Evolutionary conservation across 2,888 invertebrate species (phyloP), one percentile per base, ranked within the genome.

Genomic region (Protophormia terraenovae): DNA sequence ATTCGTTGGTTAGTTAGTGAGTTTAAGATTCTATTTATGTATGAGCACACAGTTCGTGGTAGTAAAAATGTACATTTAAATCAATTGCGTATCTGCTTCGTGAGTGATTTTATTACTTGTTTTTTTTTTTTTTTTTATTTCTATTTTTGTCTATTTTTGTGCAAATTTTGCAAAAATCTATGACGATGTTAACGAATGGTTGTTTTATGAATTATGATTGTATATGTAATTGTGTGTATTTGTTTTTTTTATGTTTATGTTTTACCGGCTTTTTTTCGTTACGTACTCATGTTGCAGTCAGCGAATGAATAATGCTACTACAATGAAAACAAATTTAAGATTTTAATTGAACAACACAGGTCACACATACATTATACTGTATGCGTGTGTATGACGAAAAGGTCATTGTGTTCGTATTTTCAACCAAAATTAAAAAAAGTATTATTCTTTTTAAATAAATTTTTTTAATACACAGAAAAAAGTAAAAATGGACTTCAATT

Each of bases 81-180:
- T 85, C 78, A 82, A 85, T 82, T 85, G 78, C 73, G 82, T 82
- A 82, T 78, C 47, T 64, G 47, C 85, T 69, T 71, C 78, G 69
- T 78, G 67, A 82, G 55, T 32, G 24, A 73, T 24, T 78, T 75
- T 69, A 71, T 71, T 24, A 16, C 24, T 50, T 50, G 53, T 75
- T 69, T 60, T 67, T n/a, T n/a, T 12, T n/a, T n/a, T 50, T 62
- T 75, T 69, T 60, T 67, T n/a, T n/a, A 12, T n/a, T n/a, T n/a
- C 41, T 41, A 41, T 3, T 32, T 8, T 10, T 32, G 10, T 16
- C 14, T 32, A 24, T 24, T 35, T 73, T 60, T 79, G 12, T 77
- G 45, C 55, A 67, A 55, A 55, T 41, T 47, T 29, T 47, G 22
- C 8, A 19, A 41, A 45, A 60, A 47, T 41, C 16, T 71, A 45